Evolutionary conservation across 2,797 vertebrate genomes (phyloP).

Genomic region (Sebastes nivosus): DNA sequence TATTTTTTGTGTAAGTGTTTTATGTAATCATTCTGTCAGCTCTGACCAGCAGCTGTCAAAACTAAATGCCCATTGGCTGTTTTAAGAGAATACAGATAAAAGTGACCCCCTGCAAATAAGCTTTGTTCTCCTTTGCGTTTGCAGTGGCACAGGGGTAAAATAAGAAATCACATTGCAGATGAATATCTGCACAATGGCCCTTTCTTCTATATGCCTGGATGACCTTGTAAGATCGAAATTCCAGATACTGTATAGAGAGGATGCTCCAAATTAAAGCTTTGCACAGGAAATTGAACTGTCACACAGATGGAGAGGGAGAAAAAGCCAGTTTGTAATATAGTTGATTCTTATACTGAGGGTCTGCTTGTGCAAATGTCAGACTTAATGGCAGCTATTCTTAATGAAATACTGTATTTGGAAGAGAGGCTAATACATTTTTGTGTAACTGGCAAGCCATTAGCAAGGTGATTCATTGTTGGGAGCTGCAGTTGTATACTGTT

Average conservation of each 20-base stretch:
- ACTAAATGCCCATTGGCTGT: constrained; percentile 37
- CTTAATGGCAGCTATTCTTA: constrained; percentile 46
- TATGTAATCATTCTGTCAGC: constrained; percentile 14
- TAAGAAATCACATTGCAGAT: constrained; percentile 68
- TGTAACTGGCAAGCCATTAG: background rate
- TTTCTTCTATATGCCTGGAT: constrained; percentile 49
- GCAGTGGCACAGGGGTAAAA: constrained; percentile 37
- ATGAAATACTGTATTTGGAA: constrained; percentile 31
- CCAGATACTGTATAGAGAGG: constrained; percentile 53
- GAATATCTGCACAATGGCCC: constrained; percentile 59
- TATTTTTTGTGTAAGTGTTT: constrained; percentile 4
- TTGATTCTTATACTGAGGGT: constrained; percentile 51
- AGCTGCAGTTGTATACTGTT: background rate
- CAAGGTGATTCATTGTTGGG: constrained; percentile 12
- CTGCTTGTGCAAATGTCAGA: constrained; percentile 65
- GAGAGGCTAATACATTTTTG: background rate
- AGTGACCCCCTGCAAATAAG: constrained; percentile 40
- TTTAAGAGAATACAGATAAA: constrained; percentile 42
- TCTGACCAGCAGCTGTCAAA: constrained; percentile 46
- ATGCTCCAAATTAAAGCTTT: constrained; percentile 72
- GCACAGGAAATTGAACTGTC: constrained; percentile 75
- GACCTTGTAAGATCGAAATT: constrained; percentile 73
- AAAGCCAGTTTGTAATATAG: constrained; percentile 40
- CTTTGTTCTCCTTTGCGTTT: constrained; percentile 30
- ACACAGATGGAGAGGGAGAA: constrained; percentile 58